Evolutionary conservation across 2,113 vertebrate species (phyloP), one percentile per base, ranked within the genome.

Genomic region (Aythya baeri): DNA sequence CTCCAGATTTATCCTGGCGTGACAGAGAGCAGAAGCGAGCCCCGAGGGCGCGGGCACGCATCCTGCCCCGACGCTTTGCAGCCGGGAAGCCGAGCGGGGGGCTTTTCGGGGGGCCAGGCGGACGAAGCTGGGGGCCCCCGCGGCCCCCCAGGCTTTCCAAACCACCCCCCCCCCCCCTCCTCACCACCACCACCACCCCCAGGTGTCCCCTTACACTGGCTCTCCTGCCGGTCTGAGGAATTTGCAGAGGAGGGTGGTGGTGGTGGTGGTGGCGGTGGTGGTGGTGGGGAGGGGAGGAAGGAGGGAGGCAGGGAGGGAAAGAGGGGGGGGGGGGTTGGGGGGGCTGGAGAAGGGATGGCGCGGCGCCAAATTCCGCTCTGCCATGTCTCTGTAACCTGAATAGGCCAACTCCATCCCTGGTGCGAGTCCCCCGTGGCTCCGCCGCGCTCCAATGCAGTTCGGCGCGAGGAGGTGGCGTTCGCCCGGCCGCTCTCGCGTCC

Each of bases 321-420:
- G 34, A 21, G 55, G 70, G 72, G 74, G 41, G 75, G 90, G 14
- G 44, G 8, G 44, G 43, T 34, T 34, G 46, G 18, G 4, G 46
- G 79, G 89, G 91, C 57, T 83, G 92, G 93, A 90, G 90, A 71
- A 88, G 84, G 91, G 89, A 91, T 86, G 91, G 89, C 93, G 66
- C 6, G 71, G 72, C 44, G 86, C 89, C 86, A 90, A 91, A 83
- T 85, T 89, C 90, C 81, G 86, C 86, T 93, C 90, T 86, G 83
- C 93, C 91, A 84, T 91, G 91, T 88, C 91, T 96, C 59, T 96
- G 93, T 91, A 92, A 89, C 84, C 87, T 81, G 86, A 94, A 83
- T 86, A 86, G 94, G 94, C 92, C 91, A 65, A 93, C 77, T 92
- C 59, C 91, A 97, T 96, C 95, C 97, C 98, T 93, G 96, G 97